Base-by-base conservation (phyloP, 1,140 invertebrate species). In the Pseudomyrmex cubaensis region DNA sequence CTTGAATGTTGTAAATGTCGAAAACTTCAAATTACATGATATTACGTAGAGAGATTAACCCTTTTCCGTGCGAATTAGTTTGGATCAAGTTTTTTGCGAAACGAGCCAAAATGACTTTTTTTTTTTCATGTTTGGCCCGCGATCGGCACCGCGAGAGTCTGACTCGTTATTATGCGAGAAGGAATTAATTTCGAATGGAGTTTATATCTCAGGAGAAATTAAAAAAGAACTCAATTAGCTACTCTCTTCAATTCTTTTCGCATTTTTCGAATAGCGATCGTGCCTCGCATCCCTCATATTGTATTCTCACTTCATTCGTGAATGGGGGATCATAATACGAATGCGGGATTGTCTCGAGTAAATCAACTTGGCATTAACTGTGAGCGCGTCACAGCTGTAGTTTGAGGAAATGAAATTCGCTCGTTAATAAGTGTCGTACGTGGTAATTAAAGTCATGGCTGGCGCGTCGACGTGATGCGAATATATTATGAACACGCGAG, bases 351-450 rank as follows among this genome's bases (percentile, higher is more conserved):
- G 67, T 78, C 44, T 78, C 54, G 52, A 48, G 10, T 80, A 72
- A 80, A 80, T 80, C 76, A 56, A 80, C 64, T 80, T 72, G 66
- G 54, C 54, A 80, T 80, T 80, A 80, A 59, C 67, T 80, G 61
- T 80, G 76, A 61, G 66, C 76, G 44, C 12, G 56, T 80, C 66
- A 50, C 35, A 70, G 54, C 63, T 56, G 25, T 46, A 57, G 50
- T 57, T 25, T 9, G 76, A 48, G 66, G n/a, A 72, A 80, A 80
- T 80, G 66, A 80, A 80, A 80, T 80, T 80, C 66, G 67, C 66
- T 77, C 66, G 54, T 80, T 80, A 80, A 80, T 80, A 72, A 80
- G 66, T 80, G 54, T 72, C 66, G 76, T 59, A 80, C 63, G 66
- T 59, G 66, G 15, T 80, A 80, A 80, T 80, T 80, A 80, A 80